Conservation (phyloP, 2,888 invertebrate genomes). For the Caenorhabditis parvicauda region DNA sequence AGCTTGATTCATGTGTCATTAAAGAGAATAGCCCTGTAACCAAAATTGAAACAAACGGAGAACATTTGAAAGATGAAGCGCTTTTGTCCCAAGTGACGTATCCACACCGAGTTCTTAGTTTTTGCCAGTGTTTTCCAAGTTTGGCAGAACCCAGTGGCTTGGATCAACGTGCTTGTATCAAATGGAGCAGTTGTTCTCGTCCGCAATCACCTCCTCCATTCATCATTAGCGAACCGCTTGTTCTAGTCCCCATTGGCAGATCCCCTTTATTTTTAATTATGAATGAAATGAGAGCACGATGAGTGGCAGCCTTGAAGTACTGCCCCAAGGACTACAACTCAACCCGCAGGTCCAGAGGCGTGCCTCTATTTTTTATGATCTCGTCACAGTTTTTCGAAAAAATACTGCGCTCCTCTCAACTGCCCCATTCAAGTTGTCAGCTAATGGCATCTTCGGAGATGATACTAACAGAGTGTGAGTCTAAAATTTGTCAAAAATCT, state of each 20-base stretch:
- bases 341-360: slow-evolving; percentile 45
- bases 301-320: slow-evolving; percentile 20
- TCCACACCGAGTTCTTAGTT: too few relatives aligned
- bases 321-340: slow-evolving; percentile 35
- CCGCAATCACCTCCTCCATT: not conserved
- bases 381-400: slow-evolving; percentile 57
- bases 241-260: not conserved
- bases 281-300: slow-evolving; percentile 14
- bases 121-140: too few relatives aligned
- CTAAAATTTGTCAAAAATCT: too few relatives aligned
- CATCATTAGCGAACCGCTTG: not conserved
- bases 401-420: slow-evolving; percentile 40
- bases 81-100: too few relatives aligned
- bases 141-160: too few relatives aligned
- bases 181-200: slow-evolving; percentile 1
- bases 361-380: slow-evolving; percentile 56
- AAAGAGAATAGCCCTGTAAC: too few relatives aligned
- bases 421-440: too few relatives aligned
- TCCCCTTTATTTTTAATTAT: not conserved
- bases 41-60: too few relatives aligned
- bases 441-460: too few relatives aligned
- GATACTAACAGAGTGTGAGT: not conserved
- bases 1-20: too few relatives aligned
- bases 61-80: too few relatives aligned
- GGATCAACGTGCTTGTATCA: too few relatives aligned